Evolutionary conservation across 2,113 vertebrate species (phyloP), one percentile per base, ranked within the genome.

Genomic region (Aphelocoma coerulescens): DNA sequence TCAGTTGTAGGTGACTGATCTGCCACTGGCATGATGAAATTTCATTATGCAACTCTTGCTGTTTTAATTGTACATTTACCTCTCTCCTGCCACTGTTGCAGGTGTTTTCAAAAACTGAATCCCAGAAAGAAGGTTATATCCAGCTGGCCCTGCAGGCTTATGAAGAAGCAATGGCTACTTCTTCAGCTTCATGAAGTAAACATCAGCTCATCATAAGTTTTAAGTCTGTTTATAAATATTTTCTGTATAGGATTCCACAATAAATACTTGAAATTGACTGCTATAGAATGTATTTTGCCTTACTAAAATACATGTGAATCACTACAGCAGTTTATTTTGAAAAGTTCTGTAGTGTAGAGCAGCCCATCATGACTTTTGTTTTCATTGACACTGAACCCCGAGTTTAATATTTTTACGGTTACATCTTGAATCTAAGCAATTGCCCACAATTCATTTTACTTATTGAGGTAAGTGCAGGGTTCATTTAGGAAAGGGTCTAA

Each of bases 41-140:
- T 41, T 46, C 7, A 16, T 20, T 28, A 16, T 46, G 41, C 59
- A 94, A 1, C 23, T 85, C 15, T 83, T 83, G 52, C 19, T 92
- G 5, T 68, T 63, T 68, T 63, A 49, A 28, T 8, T 44, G 23
- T 74, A 3, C 30, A 27, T 65, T 68, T 62, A 68, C 82, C 33
- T 43, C 24, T 86, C 18, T 55, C 41, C 30, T 89, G 9, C 23
- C n/a, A 6, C 4, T 30, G 57, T 61, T 94, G 89, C 95, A 99
- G 99, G 97, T 98, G 35, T 99, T 99, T 91, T 97, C 97, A 80
- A 98, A 98, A 97, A 98, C 97, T 68, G 99, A 99, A 95, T 98
- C 99, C 48, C 98, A 98, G 93, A 98, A 94, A 89, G 97, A 98
- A 33, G 98, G 98, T 51, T 99, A 99, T 76, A 98, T 99, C 65